Percentiles rank a stretch among this genome's conserved stretches.
Evolutionary conservation across 2,113 vertebrate genomes (phyloP).

Genomic region (Ctenodactylus gundi): DNA sequence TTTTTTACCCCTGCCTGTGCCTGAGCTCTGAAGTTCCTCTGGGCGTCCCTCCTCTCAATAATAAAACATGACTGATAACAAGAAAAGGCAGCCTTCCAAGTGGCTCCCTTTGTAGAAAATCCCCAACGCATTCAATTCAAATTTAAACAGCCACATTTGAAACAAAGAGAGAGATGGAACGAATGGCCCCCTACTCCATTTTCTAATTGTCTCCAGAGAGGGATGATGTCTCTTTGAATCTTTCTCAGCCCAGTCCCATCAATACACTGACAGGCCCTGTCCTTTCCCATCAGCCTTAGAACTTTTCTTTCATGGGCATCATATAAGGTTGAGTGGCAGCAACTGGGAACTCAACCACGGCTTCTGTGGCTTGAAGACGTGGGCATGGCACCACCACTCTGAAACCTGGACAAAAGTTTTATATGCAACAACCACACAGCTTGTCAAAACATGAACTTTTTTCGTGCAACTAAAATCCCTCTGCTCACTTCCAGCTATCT

Average conservation of each 20-base stretch:
- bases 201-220: constrained; percentile 61
- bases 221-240: constrained; percentile 38
- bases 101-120: constrained; percentile 60
- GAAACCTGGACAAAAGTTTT: background rate
- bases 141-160: constrained; percentile 47
- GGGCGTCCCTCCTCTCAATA: constrained; percentile 30
- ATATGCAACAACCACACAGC: background rate
- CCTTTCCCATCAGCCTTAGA: background rate
- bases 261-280: background rate
- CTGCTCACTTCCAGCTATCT: too few relatives aligned
- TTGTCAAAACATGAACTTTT: background rate
- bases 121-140: constrained; percentile 60
- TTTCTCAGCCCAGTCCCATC: constrained; percentile 9
- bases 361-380: background rate
- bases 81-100: constrained; percentile 55
- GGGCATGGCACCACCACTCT: background rate
- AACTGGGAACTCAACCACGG: background rate
- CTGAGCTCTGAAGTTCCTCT: constrained; percentile 23
- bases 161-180: constrained; percentile 54
- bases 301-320: background rate
- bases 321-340: background rate
- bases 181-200: constrained; percentile 7
- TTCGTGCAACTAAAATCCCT: background rate
- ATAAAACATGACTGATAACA: constrained; percentile 69
- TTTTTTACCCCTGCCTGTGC: background rate